Evolutionary conservation across 1,140 invertebrate species (phyloP), one percentile per base, ranked within the genome.

Genomic region (Drosophila tropicalis): DNA sequence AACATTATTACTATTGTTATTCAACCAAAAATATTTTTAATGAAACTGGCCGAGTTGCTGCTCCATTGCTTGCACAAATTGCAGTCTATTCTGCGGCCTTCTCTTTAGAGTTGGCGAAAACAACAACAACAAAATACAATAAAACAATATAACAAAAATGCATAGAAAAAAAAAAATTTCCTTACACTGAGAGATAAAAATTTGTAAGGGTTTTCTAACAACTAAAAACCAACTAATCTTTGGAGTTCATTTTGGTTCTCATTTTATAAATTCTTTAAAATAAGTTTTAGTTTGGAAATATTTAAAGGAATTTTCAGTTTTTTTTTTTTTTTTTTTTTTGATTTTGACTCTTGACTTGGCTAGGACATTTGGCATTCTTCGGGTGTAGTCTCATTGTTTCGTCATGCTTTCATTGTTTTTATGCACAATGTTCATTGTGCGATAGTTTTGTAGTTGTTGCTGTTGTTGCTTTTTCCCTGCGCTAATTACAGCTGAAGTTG

Each of bases 21-120:
- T 89, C 84, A 87, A 87, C 84, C 84, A 69, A 77, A 87, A 89
- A 87, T 87, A 76, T 79, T 89, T 87, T 83, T 87, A 89, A 89
- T 83, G 79, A 89, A 87, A 89, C 69, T 80, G 79, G 79, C 83
- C 82, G 72, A 82, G 76, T 89, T 89, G 81, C 84, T 80, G 84
- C 84, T 87, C 84, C 76, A 87, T 87, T 89, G 84, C 84, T 57
- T 72, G 66, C 67, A 70, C 70, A 89, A 87, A 87, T 87, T 89
- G 84, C 84, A 81, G 81, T 80, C 76, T 84, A 76, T 89, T 89
- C 84, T 89, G 80, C 80, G 73, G 84, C 76, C 75, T 73, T 77
- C 69, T 74, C 66, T 55, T 34, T 54, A 70, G 73, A 12, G 25
- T 63, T 39, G n/a, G 10, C 10, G 4, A 39, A 10, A 39, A 39